Percentiles rank a stretch among this genome's conserved stretches.
phyloP scores from a whole-genome alignment of 2,113 vertebrate species.

The Rhodinocichla rosea region DNA sequence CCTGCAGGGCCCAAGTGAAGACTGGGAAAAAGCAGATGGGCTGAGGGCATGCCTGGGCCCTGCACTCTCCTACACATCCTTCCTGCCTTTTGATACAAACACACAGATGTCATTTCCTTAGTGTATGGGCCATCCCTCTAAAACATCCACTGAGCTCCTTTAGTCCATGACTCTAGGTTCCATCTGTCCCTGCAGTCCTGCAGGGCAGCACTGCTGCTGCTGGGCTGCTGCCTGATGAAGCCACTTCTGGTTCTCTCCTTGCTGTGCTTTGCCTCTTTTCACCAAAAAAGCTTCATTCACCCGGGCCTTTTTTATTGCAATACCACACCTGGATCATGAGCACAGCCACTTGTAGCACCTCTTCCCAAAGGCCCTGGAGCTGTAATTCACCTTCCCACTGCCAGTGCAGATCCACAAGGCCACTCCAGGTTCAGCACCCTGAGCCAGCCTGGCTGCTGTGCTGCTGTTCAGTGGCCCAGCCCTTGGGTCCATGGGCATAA shows the following conservation, averaged over 20 bases:
- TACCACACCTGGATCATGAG: not conserved
- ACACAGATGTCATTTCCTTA: not conserved
- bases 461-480: not conserved
- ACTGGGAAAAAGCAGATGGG: not conserved
- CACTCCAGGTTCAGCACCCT: not conserved
- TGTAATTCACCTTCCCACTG: not conserved
- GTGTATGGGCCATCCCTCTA: not conserved
- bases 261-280: not conserved
- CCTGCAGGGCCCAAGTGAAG: not conserved
- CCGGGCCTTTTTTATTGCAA: not conserved
- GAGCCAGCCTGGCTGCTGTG: not conserved
- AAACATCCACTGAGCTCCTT: not conserved
- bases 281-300: not conserved
- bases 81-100: not conserved
- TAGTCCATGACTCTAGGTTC: not conserved
- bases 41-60: not conserved
- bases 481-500: rapidly evolving
- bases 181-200: not conserved
- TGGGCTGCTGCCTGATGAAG: not conserved
- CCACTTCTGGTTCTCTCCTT: not conserved
- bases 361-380: not conserved
- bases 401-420: not conserved
- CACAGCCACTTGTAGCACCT: not conserved
- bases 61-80: not conserved
- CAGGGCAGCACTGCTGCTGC: not conserved